These are phyloP conservation scores for Eupithecia centaureata DNA, from an alignment of 2,888 invertebrate genomes.

Conservation along the genomic window DNA sequence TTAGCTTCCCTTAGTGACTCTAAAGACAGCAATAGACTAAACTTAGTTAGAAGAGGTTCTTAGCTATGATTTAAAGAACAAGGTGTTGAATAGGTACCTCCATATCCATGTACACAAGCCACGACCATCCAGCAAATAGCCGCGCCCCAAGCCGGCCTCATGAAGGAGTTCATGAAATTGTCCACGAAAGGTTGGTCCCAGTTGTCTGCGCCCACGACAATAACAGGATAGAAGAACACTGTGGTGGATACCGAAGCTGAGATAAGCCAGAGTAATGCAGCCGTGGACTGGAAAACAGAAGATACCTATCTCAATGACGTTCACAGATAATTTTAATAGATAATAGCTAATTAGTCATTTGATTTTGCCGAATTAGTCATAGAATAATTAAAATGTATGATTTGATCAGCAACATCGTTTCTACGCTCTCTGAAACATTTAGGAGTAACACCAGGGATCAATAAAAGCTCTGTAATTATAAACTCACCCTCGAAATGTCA, in stretches of 20 bases:
- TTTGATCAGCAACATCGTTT: neutral
- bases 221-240: slow-evolving; percentile 40
- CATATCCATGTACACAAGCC: slow-evolving; percentile 53
- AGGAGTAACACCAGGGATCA: neutral
- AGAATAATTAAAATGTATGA: neutral
- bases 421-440: neutral
- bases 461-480: neutral
- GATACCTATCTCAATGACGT: neutral
- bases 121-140: slow-evolving; percentile 64
- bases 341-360: neutral
- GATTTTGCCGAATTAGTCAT: too few species aligned
- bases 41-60: too few species aligned
- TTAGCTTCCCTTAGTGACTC: too few species aligned
- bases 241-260: slow-evolving; percentile 24
- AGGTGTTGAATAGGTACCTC: slow-evolving; percentile 20
- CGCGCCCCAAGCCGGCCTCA: slow-evolving; percentile 60
- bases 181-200: slow-evolving; percentile 44
- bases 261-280: slow-evolving; percentile 27
- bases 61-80: neutral
- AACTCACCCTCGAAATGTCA: slow-evolving; percentile 52
- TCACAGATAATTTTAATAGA: neutral
- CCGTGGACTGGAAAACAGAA: slow-evolving; percentile 28
- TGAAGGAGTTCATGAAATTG: slow-evolving; percentile 52
- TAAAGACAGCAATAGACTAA: too few species aligned
- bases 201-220: slow-evolving; percentile 33